Conservation (phyloP, 2,797 vertebrate species). For the Odontamblyopus rebecca region DNA sequence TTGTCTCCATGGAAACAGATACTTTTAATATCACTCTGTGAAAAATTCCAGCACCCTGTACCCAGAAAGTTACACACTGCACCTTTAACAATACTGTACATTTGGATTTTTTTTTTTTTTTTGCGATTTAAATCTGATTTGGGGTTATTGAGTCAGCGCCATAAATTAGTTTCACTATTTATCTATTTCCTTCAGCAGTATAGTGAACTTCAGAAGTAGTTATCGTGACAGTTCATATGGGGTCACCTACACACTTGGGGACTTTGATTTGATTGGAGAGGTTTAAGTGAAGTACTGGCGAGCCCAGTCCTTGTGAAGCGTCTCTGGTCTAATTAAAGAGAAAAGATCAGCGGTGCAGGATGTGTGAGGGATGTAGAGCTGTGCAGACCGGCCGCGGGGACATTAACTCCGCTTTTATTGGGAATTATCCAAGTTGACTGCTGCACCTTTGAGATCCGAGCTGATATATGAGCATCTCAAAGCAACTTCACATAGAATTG, state of each 20-base stretch:
- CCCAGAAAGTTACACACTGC: too few relatives aligned
- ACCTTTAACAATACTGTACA: too few relatives aligned
- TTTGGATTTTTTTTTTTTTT: too few relatives aligned
- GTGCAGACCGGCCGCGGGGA: conserved; percentile 7
- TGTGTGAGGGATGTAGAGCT: conserved; percentile 25
- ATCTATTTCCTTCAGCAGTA: too few relatives aligned
- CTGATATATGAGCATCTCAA: conserved; percentile 4
- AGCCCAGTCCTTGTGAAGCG: conserved; percentile 21
- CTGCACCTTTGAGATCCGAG: conserved; percentile 4
- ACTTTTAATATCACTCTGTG: too few relatives aligned
- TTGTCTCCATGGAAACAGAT: too few relatives aligned
- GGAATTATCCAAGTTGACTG: conserved; percentile 17
- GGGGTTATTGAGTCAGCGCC: too few relatives aligned
- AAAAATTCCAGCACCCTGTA: too few relatives aligned
- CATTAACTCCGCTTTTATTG: conserved; percentile 5
- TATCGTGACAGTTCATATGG: not conserved
- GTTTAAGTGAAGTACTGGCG: not conserved
- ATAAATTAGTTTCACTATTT: too few relatives aligned
- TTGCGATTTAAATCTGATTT: too few relatives aligned
- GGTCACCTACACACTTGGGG: not conserved
- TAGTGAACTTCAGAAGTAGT: too few relatives aligned
- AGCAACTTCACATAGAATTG: conserved; percentile 11
- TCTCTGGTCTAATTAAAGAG: conserved; percentile 36
- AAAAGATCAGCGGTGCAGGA: conserved; percentile 21
- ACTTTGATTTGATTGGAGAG: not conserved